These are phyloP conservation scores for Drosophila malerkotliana DNA, from an alignment of 1,140 invertebrate genomes.

Conservation along the genomic window DNA sequence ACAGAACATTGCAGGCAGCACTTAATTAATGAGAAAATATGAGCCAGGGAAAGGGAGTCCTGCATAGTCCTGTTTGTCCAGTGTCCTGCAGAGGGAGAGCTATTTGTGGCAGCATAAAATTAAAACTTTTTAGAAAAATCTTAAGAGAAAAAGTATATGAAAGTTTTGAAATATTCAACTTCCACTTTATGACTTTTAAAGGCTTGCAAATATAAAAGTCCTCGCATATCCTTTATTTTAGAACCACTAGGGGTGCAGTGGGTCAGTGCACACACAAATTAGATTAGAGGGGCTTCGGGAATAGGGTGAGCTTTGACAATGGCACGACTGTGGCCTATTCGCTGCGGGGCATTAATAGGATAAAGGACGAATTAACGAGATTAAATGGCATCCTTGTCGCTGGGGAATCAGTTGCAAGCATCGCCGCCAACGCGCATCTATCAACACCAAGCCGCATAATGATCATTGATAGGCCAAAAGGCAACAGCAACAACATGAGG, in stretches of 20 bases:
- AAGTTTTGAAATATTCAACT: background rate
- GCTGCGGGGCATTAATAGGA: conserved; percentile 61
- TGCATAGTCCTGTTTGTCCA: background rate
- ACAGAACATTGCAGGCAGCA: conserved; percentile 39
- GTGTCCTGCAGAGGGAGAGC: background rate
- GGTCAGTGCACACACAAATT: conserved; percentile 66
- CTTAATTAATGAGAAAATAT: conserved; percentile 69
- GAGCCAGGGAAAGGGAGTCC: background rate
- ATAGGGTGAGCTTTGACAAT: conserved; percentile 39
- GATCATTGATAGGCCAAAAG: conserved; percentile 49
- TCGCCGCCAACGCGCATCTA: conserved; percentile 15
- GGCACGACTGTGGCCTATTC: conserved; percentile 14
- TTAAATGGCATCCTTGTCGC: conserved; percentile 52
- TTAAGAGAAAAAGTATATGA: background rate
- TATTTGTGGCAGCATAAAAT: background rate
- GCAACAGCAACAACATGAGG: conserved; percentile 1
- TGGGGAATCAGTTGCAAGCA: conserved; percentile 18
- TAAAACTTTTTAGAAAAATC: background rate
- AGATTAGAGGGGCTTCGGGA: conserved; percentile 43
- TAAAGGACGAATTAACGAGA: conserved; percentile 77
- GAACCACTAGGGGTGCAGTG: conserved; percentile 14
- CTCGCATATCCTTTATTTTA: background rate
- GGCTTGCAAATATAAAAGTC: background rate
- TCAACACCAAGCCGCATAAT: conserved; percentile 55
- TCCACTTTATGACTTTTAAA: background rate